phyloP scores from a whole-genome alignment of 2,797 vertebrate species.

The Platalea minor region DNA sequence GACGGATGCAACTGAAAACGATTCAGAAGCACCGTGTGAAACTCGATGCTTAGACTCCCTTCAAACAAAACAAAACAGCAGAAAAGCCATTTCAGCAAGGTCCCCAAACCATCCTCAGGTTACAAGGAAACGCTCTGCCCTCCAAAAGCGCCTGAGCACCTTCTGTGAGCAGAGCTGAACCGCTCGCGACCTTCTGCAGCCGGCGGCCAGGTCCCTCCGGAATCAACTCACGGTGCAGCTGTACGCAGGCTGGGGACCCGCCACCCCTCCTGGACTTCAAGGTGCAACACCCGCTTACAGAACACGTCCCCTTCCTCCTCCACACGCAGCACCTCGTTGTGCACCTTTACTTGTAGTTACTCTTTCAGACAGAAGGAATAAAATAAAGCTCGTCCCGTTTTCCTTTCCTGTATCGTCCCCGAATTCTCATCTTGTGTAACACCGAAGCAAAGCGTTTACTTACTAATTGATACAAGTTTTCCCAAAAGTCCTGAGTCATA shows the following conservation, averaged over 20 bases:
- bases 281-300: not conserved
- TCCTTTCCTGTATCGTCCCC: not conserved
- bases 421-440: accelerated
- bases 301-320: not conserved
- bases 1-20: accelerated
- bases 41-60: not conserved
- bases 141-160: not conserved
- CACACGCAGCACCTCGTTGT: accelerated
- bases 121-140: not conserved
- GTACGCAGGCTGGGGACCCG: not conserved
- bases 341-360: not conserved
- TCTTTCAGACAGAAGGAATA: not conserved
- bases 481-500: slow-evolving; percentile 99
- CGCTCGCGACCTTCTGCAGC: not conserved
- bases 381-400: accelerated
- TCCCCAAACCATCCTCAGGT: not conserved
- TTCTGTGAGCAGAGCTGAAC: not conserved
- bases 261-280: not conserved
- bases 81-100: not conserved
- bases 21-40: not conserved
- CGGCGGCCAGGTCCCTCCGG: accelerated
- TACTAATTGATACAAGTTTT: slow-evolving; percentile 97
- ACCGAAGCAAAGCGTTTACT: not conserved
- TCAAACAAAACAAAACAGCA: not conserved
- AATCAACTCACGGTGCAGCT: not conserved